These are phyloP conservation scores for Ciona savignyi DNA, from an alignment of 23 tunicate genomes.

Conservation along the genomic window DNA sequence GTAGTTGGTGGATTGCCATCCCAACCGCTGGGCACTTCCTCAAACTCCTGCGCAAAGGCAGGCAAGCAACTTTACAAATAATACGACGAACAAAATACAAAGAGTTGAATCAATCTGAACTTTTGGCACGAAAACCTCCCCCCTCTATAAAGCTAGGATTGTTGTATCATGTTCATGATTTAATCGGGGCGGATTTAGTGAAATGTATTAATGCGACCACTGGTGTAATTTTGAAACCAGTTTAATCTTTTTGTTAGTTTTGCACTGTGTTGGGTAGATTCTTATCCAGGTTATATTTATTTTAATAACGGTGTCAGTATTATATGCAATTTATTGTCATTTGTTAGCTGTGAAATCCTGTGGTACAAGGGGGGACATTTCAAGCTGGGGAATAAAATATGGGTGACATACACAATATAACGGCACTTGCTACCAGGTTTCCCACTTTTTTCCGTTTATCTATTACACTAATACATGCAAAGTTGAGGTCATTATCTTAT, in stretches of 20 bases:
- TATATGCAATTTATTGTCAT: neutral
- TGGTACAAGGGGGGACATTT: too few species aligned
- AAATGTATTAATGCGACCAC: conserved; percentile 65
- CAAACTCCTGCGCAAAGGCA: conserved; percentile 56
- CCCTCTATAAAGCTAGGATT: conserved; percentile 48
- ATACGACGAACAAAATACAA: conserved; percentile 49
- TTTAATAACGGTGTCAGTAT: neutral
- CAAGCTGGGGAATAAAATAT: neutral
- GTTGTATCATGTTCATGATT: conserved; percentile 57
- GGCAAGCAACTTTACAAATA: conserved; percentile 56
- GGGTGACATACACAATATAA: neutral
- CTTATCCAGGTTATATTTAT: too few species aligned
- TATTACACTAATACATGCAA: too few species aligned
- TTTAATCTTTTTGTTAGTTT: too few species aligned
- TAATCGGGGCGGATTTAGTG: conserved; percentile 65
- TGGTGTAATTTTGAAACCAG: conserved; percentile 43
- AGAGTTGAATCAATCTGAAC: conserved; percentile 36
- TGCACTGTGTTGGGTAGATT: too few species aligned
- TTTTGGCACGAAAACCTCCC: conserved; percentile 42
- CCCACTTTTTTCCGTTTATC: too few species aligned
- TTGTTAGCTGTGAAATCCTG: neutral
- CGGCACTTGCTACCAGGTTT: too few species aligned
- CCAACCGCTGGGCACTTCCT: conserved; percentile 66
- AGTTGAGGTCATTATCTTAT: too few species aligned
- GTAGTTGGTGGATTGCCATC: conserved; percentile 80